A percentile compares a stretch with the other conserved stretches of the same genome.
Conservation (phyloP, 2,888 invertebrate species). For the Aromia moschata region DNA sequence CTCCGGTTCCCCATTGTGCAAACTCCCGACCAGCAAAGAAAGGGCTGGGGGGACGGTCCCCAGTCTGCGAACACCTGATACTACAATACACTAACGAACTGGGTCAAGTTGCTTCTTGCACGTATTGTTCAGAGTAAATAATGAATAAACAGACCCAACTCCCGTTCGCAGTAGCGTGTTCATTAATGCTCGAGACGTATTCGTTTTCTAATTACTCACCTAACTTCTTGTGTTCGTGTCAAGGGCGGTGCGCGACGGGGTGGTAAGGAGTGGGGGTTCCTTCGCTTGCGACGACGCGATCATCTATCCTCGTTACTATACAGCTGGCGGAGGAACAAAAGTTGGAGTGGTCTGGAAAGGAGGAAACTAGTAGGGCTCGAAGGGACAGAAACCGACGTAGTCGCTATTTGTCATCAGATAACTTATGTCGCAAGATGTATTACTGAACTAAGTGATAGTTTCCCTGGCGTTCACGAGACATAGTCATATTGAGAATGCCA, state of each 20-base stretch:
- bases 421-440: too few species aligned
- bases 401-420: too few species aligned
- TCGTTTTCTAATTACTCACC: slow-evolving; percentile 21
- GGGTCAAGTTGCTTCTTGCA: slow-evolving; percentile 24
- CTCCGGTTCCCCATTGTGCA: not conserved
- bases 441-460: too few species aligned
- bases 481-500: too few species aligned
- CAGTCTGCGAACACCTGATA: slow-evolving; percentile 19
- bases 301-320: slow-evolving; percentile 3
- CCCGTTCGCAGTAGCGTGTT: slow-evolving; percentile 6
- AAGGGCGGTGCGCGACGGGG: slow-evolving; percentile 4
- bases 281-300: slow-evolving; percentile 13
- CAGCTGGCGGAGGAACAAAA: not conserved
- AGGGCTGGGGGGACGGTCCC: slow-evolving; percentile 7
- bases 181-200: slow-evolving; percentile 21
- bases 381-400: too few species aligned
- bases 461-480: too few species aligned
- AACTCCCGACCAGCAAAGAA: not conserved
- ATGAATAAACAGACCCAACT: slow-evolving; percentile 22
- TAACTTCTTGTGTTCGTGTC: slow-evolving; percentile 23
- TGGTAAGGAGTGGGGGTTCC: too few species aligned
- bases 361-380: too few species aligned
- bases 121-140: slow-evolving; percentile 25
- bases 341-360: too few species aligned
- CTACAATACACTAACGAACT: slow-evolving; percentile 21